Conservation (phyloP, 92 coral and sea anemone genomes). For the Palythoa heliodiscus region DNA sequence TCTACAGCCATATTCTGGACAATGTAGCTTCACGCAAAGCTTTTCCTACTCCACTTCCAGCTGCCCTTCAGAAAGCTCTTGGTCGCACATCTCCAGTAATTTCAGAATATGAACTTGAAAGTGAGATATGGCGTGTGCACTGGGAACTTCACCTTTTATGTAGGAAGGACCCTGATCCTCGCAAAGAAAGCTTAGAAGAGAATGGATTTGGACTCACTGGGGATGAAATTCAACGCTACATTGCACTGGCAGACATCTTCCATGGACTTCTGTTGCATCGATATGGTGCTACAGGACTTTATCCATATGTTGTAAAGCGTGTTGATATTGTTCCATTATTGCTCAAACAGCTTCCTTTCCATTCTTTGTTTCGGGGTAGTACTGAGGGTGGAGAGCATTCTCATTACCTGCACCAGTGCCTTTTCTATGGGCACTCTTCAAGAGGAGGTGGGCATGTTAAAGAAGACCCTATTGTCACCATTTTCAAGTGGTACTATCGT, state of each 20-base stretch:
- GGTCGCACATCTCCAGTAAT: constrained; percentile 36
- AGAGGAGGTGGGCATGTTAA: constrained; percentile 36
- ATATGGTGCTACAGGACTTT: not conserved
- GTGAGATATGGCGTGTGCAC: constrained; percentile 42
- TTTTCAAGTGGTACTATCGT: constrained; percentile 40
- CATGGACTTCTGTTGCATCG: constrained; percentile 35
- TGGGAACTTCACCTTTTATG: constrained; percentile 42
- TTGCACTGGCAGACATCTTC: constrained; percentile 6
- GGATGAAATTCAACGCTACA: not conserved
- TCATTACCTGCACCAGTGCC: constrained; percentile 44
- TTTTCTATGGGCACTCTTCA: constrained; percentile 14
- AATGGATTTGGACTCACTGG: constrained; percentile 7
- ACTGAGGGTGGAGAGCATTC: constrained; percentile 54
- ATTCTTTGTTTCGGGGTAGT: constrained; percentile 43
- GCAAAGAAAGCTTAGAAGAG: constrained; percentile 19
- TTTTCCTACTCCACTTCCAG: constrained; percentile 14
- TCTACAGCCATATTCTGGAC: constrained; percentile 32
- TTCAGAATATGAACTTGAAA: constrained; percentile 46
- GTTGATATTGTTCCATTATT: constrained; percentile 45
- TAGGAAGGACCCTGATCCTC: not conserved
- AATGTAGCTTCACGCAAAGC: constrained; percentile 36
- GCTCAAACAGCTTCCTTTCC: constrained; percentile 38
- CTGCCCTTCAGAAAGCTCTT: constrained; percentile 34
- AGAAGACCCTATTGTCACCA: constrained; percentile 44
- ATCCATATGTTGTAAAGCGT: not conserved